Conservation (phyloP, 2,113 vertebrate species). For the Thamnaconus septentrionalis region DNA sequence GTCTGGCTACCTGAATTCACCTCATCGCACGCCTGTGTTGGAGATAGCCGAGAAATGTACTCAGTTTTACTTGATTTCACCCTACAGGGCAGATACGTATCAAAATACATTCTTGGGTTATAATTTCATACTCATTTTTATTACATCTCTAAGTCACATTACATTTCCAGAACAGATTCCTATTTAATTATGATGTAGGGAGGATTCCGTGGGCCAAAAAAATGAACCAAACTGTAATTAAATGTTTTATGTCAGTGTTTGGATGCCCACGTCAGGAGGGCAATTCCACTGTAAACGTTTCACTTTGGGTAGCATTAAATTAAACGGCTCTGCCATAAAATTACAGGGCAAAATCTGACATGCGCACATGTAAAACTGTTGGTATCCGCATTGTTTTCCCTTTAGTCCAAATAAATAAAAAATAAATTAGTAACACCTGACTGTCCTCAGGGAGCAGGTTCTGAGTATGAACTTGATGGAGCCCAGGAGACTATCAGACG, state of each 20-base stretch:
- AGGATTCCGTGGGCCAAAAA: neutral
- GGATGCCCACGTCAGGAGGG: slow-evolving; percentile 9
- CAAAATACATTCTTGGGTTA: slow-evolving; percentile 9
- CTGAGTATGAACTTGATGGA: slow-evolving; percentile 4
- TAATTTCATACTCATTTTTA: slow-evolving; percentile 19
- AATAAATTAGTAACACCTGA: too few relatives aligned
- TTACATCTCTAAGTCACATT: slow-evolving; percentile 23
- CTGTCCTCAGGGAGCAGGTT: slow-evolving; percentile 1
- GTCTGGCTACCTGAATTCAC: slow-evolving; percentile 28
- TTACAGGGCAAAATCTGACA: neutral
- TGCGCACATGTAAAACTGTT: neutral
- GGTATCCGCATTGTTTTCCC: too few relatives aligned
- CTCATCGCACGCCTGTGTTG: slow-evolving; percentile 46
- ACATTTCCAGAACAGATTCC: neutral
- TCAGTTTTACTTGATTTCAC: slow-evolving; percentile 42
- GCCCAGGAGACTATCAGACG: slow-evolving; percentile 10
- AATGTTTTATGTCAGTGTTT: slow-evolving; percentile 11
- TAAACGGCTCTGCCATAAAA: slow-evolving; percentile 2
- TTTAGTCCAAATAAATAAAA: too few relatives aligned
- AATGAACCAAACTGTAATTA: slow-evolving; percentile 6
- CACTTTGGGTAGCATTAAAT: neutral
- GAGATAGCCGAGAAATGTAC: slow-evolving; percentile 50
- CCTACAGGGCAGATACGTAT: neutral
- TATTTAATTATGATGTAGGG: slow-evolving; percentile 11
- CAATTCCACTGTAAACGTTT: slow-evolving; percentile 1